Percentiles rank a stretch among this genome's conserved stretches.
Conservation (phyloP, 2,888 invertebrate species). For the Epirrhoe tristata region DNA sequence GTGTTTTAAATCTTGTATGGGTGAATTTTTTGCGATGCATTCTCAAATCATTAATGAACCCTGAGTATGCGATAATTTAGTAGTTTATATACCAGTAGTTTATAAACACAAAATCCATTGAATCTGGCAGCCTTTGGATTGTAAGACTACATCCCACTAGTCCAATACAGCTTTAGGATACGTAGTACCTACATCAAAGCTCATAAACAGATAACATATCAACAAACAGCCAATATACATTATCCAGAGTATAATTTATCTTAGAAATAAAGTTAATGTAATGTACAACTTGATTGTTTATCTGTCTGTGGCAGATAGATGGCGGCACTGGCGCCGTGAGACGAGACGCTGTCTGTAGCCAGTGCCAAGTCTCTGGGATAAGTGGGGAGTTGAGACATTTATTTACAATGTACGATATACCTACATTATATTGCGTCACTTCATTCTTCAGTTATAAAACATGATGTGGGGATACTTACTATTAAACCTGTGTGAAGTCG, state of each 20-base stretch:
- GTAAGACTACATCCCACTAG: too few relatives aligned
- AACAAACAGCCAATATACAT: neutral
- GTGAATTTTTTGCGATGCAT: too few relatives aligned
- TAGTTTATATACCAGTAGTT: too few relatives aligned
- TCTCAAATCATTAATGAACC: too few relatives aligned
- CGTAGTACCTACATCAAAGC: neutral
- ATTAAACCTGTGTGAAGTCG: too few relatives aligned
- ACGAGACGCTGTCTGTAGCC: slow-evolving; percentile 12
- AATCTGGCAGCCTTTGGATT: too few relatives aligned
- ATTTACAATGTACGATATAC: neutral
- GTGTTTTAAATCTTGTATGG: too few relatives aligned
- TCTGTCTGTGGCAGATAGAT: slow-evolving; percentile 12
- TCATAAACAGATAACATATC: neutral
- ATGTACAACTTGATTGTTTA: slow-evolving; percentile 18
- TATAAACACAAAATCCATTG: too few relatives aligned
- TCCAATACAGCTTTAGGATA: too few relatives aligned
- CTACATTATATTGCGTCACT: neutral
- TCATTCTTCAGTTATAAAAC: too few relatives aligned
- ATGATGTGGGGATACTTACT: too few relatives aligned
- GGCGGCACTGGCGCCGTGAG: slow-evolving; percentile 17
- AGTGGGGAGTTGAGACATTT: slow-evolving; percentile 6
- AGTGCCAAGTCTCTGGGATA: neutral
- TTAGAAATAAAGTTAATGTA: neutral
- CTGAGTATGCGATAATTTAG: too few relatives aligned
- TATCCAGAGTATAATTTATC: slow-evolving; percentile 9